Evolutionary conservation across 2,888 invertebrate species (phyloP), one percentile per base, ranked within the genome.

Genomic region (Andrena praecox): DNA sequence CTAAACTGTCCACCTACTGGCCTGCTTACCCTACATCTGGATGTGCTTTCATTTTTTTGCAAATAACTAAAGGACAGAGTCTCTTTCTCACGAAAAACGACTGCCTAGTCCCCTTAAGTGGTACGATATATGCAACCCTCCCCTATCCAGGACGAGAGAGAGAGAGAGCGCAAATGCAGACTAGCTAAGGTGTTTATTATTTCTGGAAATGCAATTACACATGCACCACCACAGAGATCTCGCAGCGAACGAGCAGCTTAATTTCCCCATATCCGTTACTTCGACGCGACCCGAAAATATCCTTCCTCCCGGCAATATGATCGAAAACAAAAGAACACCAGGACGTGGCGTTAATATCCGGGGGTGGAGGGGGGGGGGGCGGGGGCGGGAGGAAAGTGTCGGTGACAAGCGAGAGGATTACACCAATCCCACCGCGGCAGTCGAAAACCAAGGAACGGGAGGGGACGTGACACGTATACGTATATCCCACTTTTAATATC

Each of bases 401-500:
- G 24, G 10, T 35, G 33, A 66, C n/a, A 27, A 20, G 20, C 35
- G n/a, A 60, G 24, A 12, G 42, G 50, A 64, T 70, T 80, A 70
- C 42, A 31, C 24, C 31, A 12, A 35, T n/a, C 29, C 67, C 20
- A 2, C 1, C 2, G 35, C 29, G 8, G 68, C 64, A 31, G 50
- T 67, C 59, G 31, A n/a, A 8, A 60, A 60, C 27, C 59, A 80
- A 69, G 62, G 24, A 35, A 63, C 31, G 48, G 56, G 10, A 54
- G 10, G n/a, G 2, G 42, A 10, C 64, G n/a, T 50, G n/a, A 31
- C 33, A 56, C n/a, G 68, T 29, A 8, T 16, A 6, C 50, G 42
- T 29, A 52, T 60, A 80, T 60, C 59, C 73, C 60, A 16, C 52
- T 64, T 80, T 73, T 81, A 81, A 82, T 82, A 75, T 70, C 75